Conservation (phyloP, 2,113 vertebrate species). For the Coreoperca whiteheadi region DNA sequence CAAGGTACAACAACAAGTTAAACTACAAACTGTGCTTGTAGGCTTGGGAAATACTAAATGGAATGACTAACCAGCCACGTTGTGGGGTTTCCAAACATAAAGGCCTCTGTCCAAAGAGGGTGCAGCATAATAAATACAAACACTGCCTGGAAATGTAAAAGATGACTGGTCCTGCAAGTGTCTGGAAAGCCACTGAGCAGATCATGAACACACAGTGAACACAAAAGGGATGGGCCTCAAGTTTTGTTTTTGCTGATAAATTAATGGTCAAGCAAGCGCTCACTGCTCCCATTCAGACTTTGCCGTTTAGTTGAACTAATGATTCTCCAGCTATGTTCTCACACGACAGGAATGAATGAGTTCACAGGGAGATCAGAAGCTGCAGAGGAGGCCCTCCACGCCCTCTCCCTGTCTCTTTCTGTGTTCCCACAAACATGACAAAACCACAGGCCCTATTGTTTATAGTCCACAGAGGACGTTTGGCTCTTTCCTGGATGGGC, state of each 20-base stretch:
- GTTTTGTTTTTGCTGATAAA: constrained; percentile 5
- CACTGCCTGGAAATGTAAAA: constrained; percentile 31
- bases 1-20: background rate
- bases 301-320: constrained; percentile 22
- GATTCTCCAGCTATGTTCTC: constrained; percentile 41
- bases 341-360: constrained; percentile 56
- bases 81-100: no score
- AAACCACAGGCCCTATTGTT: constrained; percentile 73
- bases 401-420: constrained; percentile 28
- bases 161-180: background rate
- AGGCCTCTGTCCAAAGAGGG: constrained; percentile 1
- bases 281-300: constrained; percentile 21
- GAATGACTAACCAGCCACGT: background rate
- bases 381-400: background rate
- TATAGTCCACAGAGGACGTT: constrained; percentile 65
- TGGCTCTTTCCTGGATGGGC: constrained; percentile 78
- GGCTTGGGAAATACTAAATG: background rate
- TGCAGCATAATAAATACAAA: constrained; percentile 1
- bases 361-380: constrained; percentile 26
- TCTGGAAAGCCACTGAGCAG: background rate
- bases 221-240: constrained; percentile 5
- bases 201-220: background rate
- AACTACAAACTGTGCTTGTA: background rate
- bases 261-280: background rate
- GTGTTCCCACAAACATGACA: constrained; percentile 67